Base-by-base conservation (phyloP, 2,797 vertebrate species). In the Enteromius fasciolatus region DNA sequence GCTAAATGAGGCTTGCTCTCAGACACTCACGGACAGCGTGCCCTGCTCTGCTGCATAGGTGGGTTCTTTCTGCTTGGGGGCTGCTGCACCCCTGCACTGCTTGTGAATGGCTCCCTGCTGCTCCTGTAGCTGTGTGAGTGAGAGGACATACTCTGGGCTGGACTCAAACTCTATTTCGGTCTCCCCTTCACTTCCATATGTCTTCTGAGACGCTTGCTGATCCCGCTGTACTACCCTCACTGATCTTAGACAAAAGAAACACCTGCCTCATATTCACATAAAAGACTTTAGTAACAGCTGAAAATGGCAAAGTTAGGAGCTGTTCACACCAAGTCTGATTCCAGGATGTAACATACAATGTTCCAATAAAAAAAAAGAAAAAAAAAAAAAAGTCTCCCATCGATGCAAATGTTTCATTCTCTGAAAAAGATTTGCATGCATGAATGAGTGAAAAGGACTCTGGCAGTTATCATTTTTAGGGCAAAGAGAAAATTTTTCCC, bases 101-200 rank as follows among this genome's bases (percentile, higher is more conserved):
- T 78, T 74, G 90, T 90, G 83, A 91, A 87, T 88, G 88, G 72
- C 68, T 91, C 89, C 92, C 93, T 95, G 94, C 80, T 87, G 78
- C 50, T 83, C 31, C 67, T n/a, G 76, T 85, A 88, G 76, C 63
- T 86, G 73, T 75, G 39, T 23, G 70, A 74, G 84, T 86, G 66
- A 81, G 87, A 90, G 87, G 86, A 89, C 88, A 82, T 75, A 89
- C 91, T 93, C 94, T 88, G 94, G 92, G 87, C 94, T 94, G 61
- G 93, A 95, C 77, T 95, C 93, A 91, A 94, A 86, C 86, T 95
- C 95, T 90, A 92, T 90, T 87, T 95, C 91, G 87, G 90, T 92
- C 90, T 93, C 89, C 28, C 94, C 94, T 92, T 95, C 93, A 91
- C 95, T 96, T 91, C 90, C 89, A 84, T 95, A 94, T 82, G 61